Conservation (phyloP, 2,888 invertebrate genomes). For the Acronicta alni region DNA sequence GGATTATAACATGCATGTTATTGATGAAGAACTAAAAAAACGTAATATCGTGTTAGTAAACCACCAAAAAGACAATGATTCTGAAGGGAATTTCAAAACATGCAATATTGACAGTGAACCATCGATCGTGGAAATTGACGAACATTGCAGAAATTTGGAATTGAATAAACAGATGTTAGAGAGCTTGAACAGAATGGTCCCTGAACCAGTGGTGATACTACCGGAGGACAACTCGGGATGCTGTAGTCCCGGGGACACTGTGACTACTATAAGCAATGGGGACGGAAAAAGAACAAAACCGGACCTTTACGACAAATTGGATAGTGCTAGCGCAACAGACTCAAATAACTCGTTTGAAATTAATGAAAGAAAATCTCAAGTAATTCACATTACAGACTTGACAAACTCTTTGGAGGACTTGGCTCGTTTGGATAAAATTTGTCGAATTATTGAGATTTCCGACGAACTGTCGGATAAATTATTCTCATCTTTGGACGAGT, state of each 20-base stretch:
- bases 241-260: slow-evolving; percentile 53
- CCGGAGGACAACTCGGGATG: slow-evolving; percentile 52
- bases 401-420: slow-evolving; percentile 80
- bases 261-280: slow-evolving; percentile 56
- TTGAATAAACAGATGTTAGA: slow-evolving; percentile 43
- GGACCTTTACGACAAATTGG: slow-evolving; percentile 83
- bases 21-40: slow-evolving; percentile 60
- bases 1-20: slow-evolving; percentile 45
- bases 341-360: slow-evolving; percentile 80
- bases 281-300: slow-evolving; percentile 54
- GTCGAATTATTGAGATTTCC: slow-evolving; percentile 85
- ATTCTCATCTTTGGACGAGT: slow-evolving; percentile 70
- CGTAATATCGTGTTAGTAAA: slow-evolving; percentile 58
- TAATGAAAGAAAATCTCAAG: slow-evolving; percentile 76
- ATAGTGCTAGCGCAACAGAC: slow-evolving; percentile 77
- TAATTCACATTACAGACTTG: slow-evolving; percentile 77
- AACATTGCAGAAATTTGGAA: slow-evolving; percentile 20
- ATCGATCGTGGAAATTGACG: slow-evolving; percentile 5
- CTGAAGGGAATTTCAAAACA: slow-evolving; percentile 15
- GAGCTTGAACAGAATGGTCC: slow-evolving; percentile 25
- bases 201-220: slow-evolving; percentile 26
- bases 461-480: slow-evolving; percentile 82
- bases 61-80: slow-evolving; percentile 16
- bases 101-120: slow-evolving; percentile 13
- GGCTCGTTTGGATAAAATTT: slow-evolving; percentile 79